A percentile compares a stretch with the other conserved stretches of the same genome.
Evolutionary conservation across 2,797 vertebrate genomes (phyloP).

Genomic region (Numenius phaeopus): DNA sequence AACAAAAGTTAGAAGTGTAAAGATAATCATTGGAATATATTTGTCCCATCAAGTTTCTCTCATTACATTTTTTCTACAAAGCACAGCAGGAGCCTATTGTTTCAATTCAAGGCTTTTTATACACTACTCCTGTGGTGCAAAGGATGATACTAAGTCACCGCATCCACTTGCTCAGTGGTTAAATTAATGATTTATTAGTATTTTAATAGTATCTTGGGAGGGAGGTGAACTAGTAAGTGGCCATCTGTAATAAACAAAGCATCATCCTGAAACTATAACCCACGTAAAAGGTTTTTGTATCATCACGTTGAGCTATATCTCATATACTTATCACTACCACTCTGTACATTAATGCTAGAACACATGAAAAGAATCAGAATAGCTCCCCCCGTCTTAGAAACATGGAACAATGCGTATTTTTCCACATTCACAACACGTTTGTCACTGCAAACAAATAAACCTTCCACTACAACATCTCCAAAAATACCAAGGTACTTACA

Average conservation of each 20-base stretch:
- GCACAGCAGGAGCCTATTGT: neutral
- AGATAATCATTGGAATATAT: neutral
- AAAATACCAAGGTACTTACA: conserved; percentile 81
- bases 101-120: neutral
- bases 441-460: neutral
- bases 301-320: accelerated
- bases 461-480: neutral
- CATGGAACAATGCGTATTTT: accelerated
- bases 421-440: accelerated
- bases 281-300: accelerated
- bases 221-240: accelerated
- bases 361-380: neutral
- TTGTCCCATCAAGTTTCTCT: neutral
- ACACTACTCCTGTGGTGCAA: too few species aligned
- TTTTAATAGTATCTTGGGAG: neutral
- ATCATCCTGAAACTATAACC: neutral
- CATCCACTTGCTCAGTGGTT: neutral
- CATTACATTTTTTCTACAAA: neutral
- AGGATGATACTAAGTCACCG: neutral
- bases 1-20: neutral
- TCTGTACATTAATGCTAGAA: neutral
- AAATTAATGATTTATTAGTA: neutral
- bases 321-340: neutral
- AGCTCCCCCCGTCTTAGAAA: neutral
- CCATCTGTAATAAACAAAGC: neutral